Base-by-base conservation (phyloP, 2,888 invertebrate genomes). In the Leptinotarsa rubiginosa region DNA sequence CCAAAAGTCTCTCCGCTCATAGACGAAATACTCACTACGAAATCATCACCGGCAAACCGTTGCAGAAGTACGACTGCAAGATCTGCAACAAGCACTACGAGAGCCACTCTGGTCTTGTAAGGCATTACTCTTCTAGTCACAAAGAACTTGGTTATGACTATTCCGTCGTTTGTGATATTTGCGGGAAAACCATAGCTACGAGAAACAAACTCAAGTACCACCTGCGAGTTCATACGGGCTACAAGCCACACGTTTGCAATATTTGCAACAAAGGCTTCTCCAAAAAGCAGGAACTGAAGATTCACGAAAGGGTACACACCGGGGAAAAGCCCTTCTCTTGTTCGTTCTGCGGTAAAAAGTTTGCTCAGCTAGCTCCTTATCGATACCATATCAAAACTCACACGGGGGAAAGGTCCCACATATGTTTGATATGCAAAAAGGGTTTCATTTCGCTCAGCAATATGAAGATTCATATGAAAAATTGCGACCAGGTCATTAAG, bases 1-100 rank as follows among this genome's bases (percentile, higher is more conserved):
- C 84, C n/a, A 89, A 90, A 78, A 89, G 89, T 77, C 80, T 90
- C 13, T 87, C 88, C 4, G 84, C 88, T 0, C 90, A 90, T 73
- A 85, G 87, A 1, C 88, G 86, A 50, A 84, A 86, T 0, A 86
- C 88, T 0, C 90, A 90, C 68, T 89, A 89, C 3, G 88, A 89
- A 74, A 80, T 87, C 0, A 80, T 81, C 70, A 83, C 83, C 0
- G 80, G 83, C n/a, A 79, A 80, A 74, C 82, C 87, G 82, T 1
- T 83, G 75, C n/a, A 82, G 50, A 50, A 88, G 85, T 81, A 82
- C 76, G 82, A 84, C 72, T 91, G 91, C 71, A 84, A 88, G 1
- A 87, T 88, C 12, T 91, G 91, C 77, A 86, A 86, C 0, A 85
- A 88, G 47, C 85, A 86, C 65, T 88, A 87, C 78, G 82, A 84